These are phyloP conservation scores for Arizona elegans DNA, from an alignment of 2,113 vertebrate species.

Conservation along the genomic window DNA sequence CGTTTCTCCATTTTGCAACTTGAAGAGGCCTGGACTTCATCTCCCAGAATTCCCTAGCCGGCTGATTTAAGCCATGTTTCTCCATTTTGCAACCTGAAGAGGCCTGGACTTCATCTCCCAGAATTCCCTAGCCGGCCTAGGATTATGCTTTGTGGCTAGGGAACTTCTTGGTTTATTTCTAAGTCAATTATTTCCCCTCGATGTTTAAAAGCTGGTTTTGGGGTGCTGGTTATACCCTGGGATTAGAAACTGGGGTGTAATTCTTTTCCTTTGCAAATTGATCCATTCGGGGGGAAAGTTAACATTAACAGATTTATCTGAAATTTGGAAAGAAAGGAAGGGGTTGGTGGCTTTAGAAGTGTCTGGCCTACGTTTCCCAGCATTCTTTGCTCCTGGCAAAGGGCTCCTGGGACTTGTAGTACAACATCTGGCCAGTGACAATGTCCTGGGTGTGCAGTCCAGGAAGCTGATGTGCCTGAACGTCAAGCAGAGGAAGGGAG, in stretches of 20 bases:
- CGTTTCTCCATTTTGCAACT: too few relatives aligned
- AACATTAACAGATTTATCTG: not conserved
- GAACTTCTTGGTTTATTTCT: not conserved
- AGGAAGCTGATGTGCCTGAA: not conserved
- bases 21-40: too few relatives aligned
- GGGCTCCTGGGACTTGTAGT: not conserved
- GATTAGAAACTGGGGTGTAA: not conserved
- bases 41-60: too few relatives aligned
- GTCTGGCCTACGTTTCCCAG: not conserved
- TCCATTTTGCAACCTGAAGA: too few relatives aligned
- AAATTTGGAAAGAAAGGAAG: not conserved
- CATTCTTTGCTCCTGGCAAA: not conserved
- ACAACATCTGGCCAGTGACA: not conserved
- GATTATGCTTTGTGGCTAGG: too few relatives aligned
- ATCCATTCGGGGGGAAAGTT: not conserved
- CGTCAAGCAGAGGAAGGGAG: not conserved
- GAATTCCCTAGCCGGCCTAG: not conserved
- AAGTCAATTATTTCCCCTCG: not conserved
- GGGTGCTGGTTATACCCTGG: too few relatives aligned
- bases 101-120: too few relatives aligned
- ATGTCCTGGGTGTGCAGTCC: not conserved
- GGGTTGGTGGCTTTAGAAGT: not conserved
- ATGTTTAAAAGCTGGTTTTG: not conserved
- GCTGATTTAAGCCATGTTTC: too few relatives aligned
- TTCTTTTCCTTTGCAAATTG: not conserved